phyloP scores from a whole-genome alignment of 2,113 vertebrate species.

The Nesoenas mayeri region DNA sequence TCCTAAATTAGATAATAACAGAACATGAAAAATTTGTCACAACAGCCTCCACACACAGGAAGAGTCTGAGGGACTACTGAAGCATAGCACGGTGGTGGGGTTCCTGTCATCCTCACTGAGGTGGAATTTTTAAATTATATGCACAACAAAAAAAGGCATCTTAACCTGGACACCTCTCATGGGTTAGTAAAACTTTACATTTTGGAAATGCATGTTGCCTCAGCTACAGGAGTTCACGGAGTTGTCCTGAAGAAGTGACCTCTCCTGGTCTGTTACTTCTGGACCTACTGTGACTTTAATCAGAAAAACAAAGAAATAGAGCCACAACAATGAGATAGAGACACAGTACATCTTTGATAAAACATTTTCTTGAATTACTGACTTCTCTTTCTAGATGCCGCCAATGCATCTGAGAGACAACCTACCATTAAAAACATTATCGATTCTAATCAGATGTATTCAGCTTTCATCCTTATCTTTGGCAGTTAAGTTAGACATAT shows the following conservation, averaged over 20 bases:
- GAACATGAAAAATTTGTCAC: not conserved
- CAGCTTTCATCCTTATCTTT: not conserved
- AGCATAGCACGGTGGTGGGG: not conserved
- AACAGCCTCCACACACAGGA: not conserved
- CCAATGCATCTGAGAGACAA: not conserved
- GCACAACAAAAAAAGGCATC: not conserved
- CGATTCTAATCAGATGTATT: not conserved
- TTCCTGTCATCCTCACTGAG: not conserved
- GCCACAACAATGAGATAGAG: not conserved
- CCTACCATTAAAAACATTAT: not conserved
- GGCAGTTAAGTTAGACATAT: not conserved
- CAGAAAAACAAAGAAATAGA: not conserved
- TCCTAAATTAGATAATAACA: not conserved
- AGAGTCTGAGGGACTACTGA: not conserved
- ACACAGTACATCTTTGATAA: not conserved
- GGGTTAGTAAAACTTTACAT: not conserved
- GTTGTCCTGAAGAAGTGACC: not conserved
- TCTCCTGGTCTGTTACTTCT: not conserved
- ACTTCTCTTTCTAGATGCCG: not conserved
- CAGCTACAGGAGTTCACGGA: not conserved
- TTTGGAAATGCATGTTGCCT: not conserved
- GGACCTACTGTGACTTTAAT: not conserved
- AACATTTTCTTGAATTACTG: not conserved
- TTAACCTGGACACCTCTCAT: not conserved
- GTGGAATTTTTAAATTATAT: not conserved